phyloP scores from a whole-genome alignment of 2,888 invertebrate species.

The Hartigia nigra region DNA sequence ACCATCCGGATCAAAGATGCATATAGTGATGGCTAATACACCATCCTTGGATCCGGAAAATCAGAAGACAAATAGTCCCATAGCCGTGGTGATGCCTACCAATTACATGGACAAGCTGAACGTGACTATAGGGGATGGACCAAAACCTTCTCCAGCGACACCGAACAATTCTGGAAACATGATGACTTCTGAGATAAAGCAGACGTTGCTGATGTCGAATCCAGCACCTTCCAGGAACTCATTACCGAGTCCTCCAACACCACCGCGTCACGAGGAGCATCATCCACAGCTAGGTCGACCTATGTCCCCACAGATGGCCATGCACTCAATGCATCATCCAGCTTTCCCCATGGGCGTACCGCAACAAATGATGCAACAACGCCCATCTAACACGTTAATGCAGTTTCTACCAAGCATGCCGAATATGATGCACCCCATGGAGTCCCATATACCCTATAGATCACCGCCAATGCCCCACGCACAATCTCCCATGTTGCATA shows the following conservation, averaged over 20 bases:
- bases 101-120: constrained; percentile 37
- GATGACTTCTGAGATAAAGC: constrained; percentile 11
- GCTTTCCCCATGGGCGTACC: neutral
- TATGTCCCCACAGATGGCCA: constrained; percentile 23
- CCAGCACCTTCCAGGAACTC: constrained; percentile 17
- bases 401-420: constrained; percentile 30
- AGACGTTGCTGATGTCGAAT: constrained; percentile 23
- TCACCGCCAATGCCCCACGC: constrained; percentile 24
- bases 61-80: constrained; percentile 30
- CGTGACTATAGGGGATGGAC: constrained; percentile 5
- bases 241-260: constrained; percentile 18
- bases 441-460: constrained; percentile 32
- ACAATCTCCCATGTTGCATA: constrained; percentile 42
- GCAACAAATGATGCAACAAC: neutral
- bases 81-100: constrained; percentile 51
- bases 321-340: constrained; percentile 14
- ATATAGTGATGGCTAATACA: constrained; percentile 50
- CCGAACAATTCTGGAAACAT: neutral
- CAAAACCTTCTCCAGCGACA: constrained; percentile 4
- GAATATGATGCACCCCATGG: constrained; percentile 32
- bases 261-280: constrained; percentile 15
- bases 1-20: constrained; percentile 38
- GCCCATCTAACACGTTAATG: constrained; percentile 29
- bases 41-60: constrained; percentile 27
- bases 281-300: constrained; percentile 2